Base-by-base conservation (phyloP, 2,888 invertebrate species). In the Drosophila koepferae region DNA sequence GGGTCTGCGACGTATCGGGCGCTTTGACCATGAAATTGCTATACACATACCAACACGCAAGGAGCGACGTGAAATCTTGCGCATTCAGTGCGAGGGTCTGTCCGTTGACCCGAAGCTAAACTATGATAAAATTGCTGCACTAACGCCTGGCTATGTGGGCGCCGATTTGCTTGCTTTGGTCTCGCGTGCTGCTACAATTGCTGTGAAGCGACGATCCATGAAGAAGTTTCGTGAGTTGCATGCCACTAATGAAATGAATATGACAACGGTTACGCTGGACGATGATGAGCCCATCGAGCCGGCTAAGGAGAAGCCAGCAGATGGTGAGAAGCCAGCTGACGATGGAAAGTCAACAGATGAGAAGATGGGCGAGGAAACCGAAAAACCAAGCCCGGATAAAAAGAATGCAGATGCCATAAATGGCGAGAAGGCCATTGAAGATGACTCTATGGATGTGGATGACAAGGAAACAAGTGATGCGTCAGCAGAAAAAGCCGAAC, bases 81-180 rank as follows among this genome's bases (percentile, higher is more conserved):
- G 93, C 69, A 94, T 95, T 79, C 94, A 98, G 69, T 96, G 97
- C 85, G 94, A 95, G 65, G 95, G 95, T 61, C 93, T 98, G 64
- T 95, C 95, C 62, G 92, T 98, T 53, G 94, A 95, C 70, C 93
- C 95, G 3, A 95, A 96, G 84, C 95, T 99, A 81, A 95, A 96
- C 91, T 95, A 96, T 89, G 94, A 95, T 64, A 93, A 94, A 58
- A 93, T 99, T 74, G 98, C 98, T 31, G 95, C 96, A 85, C 94
- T 96, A 59, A 98, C 98, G 9, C 99, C 99, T 0, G 99, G 99
- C 1, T 99, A 96, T 94, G 99, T 99, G 41, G 99, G 99, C 16
- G 98, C 98, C 6, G 99, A 99, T 94, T 94, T 99, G 80, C 95
- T 96, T 92, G 96, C 97, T 0, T 94, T 99, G 62, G 95, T 97